phyloP scores from a whole-genome alignment of 2,797 vertebrate species.

The Danio tinwini region DNA sequence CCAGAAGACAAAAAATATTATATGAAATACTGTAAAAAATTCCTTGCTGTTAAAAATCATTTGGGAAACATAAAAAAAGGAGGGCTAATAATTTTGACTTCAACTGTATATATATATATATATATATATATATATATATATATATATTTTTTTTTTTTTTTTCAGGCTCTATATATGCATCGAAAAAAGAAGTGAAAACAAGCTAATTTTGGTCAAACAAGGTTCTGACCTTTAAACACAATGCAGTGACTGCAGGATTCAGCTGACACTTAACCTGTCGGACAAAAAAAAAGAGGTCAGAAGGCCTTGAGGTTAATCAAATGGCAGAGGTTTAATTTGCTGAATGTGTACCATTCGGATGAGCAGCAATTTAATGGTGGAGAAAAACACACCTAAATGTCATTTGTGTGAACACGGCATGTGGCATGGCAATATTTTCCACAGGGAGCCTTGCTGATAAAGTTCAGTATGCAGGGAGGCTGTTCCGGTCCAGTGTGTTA shows the following conservation, averaged over 20 bases:
- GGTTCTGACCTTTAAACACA: slow-evolving; percentile 38
- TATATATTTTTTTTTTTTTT: no score
- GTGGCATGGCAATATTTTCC: slow-evolving; percentile 35
- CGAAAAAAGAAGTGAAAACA: neutral
- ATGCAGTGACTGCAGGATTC: neutral
- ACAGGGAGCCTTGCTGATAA: slow-evolving; percentile 44
- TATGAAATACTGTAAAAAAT: no score
- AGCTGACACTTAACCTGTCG: neutral
- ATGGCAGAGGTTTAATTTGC: slow-evolving; percentile 31
- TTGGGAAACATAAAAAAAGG: no score
- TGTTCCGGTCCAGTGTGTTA: slow-evolving; percentile 36
- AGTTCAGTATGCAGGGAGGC: slow-evolving; percentile 38
- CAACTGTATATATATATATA: no score
- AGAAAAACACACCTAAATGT: slow-evolving; percentile 45
- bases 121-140: no score
- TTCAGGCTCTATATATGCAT: neutral
- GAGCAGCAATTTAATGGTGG: neutral
- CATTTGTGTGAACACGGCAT: slow-evolving; percentile 36
- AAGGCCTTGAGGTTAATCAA: slow-evolving; percentile 9
- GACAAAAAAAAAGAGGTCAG: slow-evolving; percentile 25
- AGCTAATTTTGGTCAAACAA: slow-evolving; percentile 21
- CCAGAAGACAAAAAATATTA: no score
- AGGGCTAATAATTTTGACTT: no score
- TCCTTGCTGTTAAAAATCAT: no score
- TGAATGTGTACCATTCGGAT: slow-evolving; percentile 15